These are phyloP conservation scores for Rhagium mordax DNA, from an alignment of 2,888 invertebrate species.

Conservation along the genomic window DNA sequence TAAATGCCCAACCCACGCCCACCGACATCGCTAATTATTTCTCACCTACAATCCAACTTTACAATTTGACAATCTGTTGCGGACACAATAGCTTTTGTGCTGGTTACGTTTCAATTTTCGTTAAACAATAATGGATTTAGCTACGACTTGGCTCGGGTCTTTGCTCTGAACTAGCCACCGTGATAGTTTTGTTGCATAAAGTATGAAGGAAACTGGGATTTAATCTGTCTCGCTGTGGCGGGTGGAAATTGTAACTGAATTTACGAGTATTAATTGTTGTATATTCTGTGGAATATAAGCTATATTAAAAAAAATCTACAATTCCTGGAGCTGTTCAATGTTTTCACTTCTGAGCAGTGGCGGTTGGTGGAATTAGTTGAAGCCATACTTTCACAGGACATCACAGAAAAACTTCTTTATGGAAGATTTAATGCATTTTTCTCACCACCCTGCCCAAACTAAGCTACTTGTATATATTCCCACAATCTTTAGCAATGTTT, in stretches of 20 bases:
- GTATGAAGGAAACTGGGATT: background rate
- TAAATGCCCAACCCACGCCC: constrained; percentile 37
- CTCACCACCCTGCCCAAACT: too few relatives aligned
- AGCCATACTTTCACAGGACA: too few relatives aligned
- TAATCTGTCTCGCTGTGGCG: background rate
- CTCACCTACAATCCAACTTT: constrained; percentile 56
- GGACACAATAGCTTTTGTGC: constrained; percentile 55
- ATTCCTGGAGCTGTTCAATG: too few relatives aligned
- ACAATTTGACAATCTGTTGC: constrained; percentile 58
- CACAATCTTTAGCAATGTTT: too few relatives aligned
- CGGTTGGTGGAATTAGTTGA: too few relatives aligned
- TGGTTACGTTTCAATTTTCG: constrained; percentile 50
- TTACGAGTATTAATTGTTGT: too few relatives aligned
- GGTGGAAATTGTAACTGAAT: background rate
- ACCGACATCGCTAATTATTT: constrained; percentile 57
- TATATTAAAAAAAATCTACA: too few relatives aligned
- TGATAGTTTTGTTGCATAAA: constrained; percentile 34
- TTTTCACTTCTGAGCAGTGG: too few relatives aligned
- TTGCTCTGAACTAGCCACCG: constrained; percentile 51
- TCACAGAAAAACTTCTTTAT: too few relatives aligned
- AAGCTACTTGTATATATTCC: too few relatives aligned
- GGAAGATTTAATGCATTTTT: too few relatives aligned
- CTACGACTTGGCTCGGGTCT: constrained; percentile 40
- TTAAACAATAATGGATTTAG: constrained; percentile 44
- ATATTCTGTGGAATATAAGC: too few relatives aligned